Percentiles rank a stretch among this genome's conserved stretches.
phyloP scores from a whole-genome alignment of 2,113 vertebrate species.

The Peromyscus californicus region DNA sequence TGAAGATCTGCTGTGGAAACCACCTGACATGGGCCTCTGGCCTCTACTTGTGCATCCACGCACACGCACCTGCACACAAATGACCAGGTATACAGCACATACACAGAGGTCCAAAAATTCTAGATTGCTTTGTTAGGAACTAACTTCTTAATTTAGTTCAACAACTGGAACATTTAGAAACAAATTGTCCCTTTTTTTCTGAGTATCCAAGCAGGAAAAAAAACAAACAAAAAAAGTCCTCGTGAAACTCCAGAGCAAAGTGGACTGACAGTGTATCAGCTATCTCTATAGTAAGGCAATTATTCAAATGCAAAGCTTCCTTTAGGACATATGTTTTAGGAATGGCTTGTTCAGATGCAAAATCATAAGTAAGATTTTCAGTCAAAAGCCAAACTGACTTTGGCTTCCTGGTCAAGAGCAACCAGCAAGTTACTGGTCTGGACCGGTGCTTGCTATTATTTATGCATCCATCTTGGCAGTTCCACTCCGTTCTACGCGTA shows the following conservation, averaged over 20 bases:
- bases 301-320: background rate
- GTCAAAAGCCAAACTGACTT: constrained; percentile 27
- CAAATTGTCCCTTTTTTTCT: background rate
- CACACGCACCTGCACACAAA: background rate
- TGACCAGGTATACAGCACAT: background rate
- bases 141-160: constrained; percentile 55
- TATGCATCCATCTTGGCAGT: background rate
- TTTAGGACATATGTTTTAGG: background rate
- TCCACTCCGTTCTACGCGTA: background rate
- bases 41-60: fast-evolving
- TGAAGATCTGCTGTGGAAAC: background rate
- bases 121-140: background rate
- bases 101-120: background rate
- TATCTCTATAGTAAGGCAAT: background rate
- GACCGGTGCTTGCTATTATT: constrained; percentile 16
- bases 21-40: background rate
- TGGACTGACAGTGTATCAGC: background rate
- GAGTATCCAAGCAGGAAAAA: background rate
- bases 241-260: background rate
- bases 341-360: constrained; percentile 46
- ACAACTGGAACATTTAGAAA: background rate
- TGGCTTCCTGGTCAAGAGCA: constrained; percentile 30
- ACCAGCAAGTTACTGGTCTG: background rate
- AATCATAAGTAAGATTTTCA: constrained; percentile 12
- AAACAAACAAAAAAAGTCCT: background rate